phyloP scores from a whole-genome alignment of 1,140 invertebrate species.

The Ostrea edulis region DNA sequence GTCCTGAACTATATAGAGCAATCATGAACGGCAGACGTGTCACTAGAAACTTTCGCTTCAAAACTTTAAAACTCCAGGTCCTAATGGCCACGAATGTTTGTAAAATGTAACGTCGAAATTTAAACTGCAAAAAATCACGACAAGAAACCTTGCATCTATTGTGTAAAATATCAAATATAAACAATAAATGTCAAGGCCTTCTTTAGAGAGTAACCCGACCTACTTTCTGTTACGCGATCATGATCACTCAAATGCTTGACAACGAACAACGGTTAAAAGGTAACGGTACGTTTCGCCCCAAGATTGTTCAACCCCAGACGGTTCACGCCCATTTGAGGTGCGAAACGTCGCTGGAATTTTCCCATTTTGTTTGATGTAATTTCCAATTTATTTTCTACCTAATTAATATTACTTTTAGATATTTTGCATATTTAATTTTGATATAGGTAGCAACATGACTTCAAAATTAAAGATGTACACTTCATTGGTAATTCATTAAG shows the following conservation, averaged over 20 bases:
- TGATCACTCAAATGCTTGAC: background rate
- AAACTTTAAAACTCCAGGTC: background rate
- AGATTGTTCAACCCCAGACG: no score
- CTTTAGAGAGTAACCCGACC: background rate
- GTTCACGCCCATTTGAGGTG: no score
- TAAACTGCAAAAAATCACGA: background rate
- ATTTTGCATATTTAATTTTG: no score
- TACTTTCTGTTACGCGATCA: background rate
- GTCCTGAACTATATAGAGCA: background rate
- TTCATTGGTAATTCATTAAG: no score
- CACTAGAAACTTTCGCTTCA: background rate
- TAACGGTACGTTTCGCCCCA: no score
- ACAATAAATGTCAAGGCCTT: constrained; percentile 34
- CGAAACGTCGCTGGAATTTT: no score
- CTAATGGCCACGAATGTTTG: background rate
- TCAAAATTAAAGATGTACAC: no score
- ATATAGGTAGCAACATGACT: no score
- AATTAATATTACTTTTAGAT: no score
- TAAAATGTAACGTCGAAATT: background rate
- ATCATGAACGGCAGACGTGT: constrained; percentile 22
- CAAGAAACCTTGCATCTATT: background rate
- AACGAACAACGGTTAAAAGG: no score
- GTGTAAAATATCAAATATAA: constrained; percentile 22
- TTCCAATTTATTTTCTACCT: no score
- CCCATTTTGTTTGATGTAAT: no score